phyloP scores from a whole-genome alignment of 2,888 invertebrate genomes.

The Cataglyphis rosenhaueri region DNA sequence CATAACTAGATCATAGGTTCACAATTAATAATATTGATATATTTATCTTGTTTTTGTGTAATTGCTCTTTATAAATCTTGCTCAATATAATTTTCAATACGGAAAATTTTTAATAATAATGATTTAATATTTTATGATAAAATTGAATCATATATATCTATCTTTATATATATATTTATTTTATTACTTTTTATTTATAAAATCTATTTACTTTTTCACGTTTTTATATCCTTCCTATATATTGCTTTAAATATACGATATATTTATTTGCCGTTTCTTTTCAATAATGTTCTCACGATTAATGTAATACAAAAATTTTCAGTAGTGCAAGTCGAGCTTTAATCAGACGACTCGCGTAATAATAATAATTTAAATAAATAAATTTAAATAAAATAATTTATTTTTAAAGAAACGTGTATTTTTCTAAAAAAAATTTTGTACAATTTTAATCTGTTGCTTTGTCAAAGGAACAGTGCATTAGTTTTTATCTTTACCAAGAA shows the following conservation, averaged over 20 bases:
- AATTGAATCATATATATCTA: background rate
- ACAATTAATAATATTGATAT: background rate
- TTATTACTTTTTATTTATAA: background rate
- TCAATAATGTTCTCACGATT: too few relatives aligned
- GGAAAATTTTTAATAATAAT: background rate
- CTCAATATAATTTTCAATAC: constrained; percentile 4
- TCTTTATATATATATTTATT: background rate
- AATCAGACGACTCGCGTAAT: background rate
- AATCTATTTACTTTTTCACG: background rate
- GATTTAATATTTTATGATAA: background rate
- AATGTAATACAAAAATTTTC: background rate
- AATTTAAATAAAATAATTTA: background rate
- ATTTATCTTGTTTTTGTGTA: background rate
- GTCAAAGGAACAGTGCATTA: background rate
- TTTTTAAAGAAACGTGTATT: background rate
- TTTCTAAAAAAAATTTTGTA: background rate
- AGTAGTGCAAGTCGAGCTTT: background rate
- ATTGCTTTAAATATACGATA: background rate
- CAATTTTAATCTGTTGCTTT: background rate
- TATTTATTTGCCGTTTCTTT: background rate
- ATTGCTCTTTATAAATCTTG: background rate
- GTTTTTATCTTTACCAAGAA: background rate
- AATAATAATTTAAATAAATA: too few relatives aligned
- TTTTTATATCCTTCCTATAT: background rate
- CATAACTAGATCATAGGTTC: background rate